Conservation (phyloP, 1,140 invertebrate species). For the Temnothorax curvispinosus region DNA sequence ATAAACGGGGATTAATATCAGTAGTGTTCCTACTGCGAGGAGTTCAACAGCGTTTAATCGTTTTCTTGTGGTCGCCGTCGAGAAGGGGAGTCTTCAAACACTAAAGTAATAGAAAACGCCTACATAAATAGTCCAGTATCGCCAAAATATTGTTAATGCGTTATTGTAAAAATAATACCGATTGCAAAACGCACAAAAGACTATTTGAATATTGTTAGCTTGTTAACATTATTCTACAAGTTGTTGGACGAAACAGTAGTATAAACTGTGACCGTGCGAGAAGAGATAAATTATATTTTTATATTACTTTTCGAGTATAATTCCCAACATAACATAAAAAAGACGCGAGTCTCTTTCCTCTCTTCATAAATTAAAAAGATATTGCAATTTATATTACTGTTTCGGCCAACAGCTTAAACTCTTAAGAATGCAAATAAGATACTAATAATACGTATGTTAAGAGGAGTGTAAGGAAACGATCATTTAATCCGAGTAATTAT, state of each 20-base stretch:
- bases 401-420: background rate
- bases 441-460: background rate
- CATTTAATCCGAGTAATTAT: background rate
- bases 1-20: background rate
- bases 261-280: background rate
- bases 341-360: background rate
- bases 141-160: slow-evolving; percentile 20
- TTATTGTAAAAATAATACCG: slow-evolving; percentile 1
- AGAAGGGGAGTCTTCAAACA: background rate
- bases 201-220: background rate
- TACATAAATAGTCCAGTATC: background rate
- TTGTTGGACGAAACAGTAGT: background rate
- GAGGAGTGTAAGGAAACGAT: background rate
- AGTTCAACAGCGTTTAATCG: background rate
- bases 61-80: background rate
- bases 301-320: background rate
- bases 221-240: background rate
- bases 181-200: background rate
- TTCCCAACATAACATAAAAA: background rate
- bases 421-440: background rate
- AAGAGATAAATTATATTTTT: background rate
- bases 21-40: no score
- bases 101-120: background rate
- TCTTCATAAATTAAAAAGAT: background rate
- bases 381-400: background rate